These are phyloP conservation scores for Macrosoma leucophasiata DNA, from an alignment of 2,888 invertebrate genomes.

Conservation along the genomic window DNA sequence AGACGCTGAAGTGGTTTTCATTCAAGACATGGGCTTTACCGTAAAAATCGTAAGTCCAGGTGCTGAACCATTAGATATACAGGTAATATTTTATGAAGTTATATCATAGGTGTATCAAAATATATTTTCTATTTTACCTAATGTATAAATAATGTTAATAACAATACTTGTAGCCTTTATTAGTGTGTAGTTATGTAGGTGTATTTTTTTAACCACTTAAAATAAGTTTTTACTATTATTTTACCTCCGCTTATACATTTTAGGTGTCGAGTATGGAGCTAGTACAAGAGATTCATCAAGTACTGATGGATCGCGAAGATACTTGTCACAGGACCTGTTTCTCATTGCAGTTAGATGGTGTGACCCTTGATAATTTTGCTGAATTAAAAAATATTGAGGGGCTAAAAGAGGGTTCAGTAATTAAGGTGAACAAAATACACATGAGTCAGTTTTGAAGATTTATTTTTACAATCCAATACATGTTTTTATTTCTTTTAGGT, in stretches of 20 bases:
- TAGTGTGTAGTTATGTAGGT: no score
- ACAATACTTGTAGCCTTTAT: no score
- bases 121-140: no score
- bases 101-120: no score
- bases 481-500: slow-evolving; percentile 62
- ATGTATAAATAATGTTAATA: no score
- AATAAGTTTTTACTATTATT: no score
- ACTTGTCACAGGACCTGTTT: slow-evolving; percentile 99
- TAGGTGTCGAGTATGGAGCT: slow-evolving; percentile 97
- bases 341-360: slow-evolving; percentile 94
- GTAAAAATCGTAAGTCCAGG: slow-evolving; percentile 96
- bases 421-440: slow-evolving; percentile 89
- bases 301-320: slow-evolving; percentile 98
- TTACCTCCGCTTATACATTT: no score
- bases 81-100: slow-evolving; percentile 75
- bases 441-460: no score
- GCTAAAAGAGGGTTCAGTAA: slow-evolving; percentile 93
- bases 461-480: no score
- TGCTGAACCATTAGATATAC: slow-evolving; percentile 93
- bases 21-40: slow-evolving; percentile 93
- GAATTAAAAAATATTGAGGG: slow-evolving; percentile 98
- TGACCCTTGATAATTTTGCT: slow-evolving; percentile 96
- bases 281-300: slow-evolving; percentile 98
- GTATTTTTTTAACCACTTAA: no score
- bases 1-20: slow-evolving; percentile 88